Evolutionary conservation across 2,888 invertebrate species (phyloP).

Genomic region (Tipula lateralis): DNA sequence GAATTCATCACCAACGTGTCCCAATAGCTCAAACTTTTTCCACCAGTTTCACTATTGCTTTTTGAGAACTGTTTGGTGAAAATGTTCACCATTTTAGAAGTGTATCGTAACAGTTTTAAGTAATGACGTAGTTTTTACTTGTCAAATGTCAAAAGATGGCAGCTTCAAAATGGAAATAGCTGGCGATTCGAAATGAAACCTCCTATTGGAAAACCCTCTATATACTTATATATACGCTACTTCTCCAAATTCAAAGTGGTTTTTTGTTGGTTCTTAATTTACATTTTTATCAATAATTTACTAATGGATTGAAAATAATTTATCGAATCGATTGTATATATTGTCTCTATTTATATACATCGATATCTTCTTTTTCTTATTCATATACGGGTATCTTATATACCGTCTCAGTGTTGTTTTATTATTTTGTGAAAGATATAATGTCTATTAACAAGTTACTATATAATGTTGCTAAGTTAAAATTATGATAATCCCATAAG

Average conservation of each 20-base stretch:
- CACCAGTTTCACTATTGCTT: too few relatives aligned
- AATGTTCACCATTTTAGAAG: too few relatives aligned
- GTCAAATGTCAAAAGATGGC: too few relatives aligned
- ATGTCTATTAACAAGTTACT: neutral
- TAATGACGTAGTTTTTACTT: too few relatives aligned
- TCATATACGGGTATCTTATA: neutral
- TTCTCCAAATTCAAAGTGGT: neutral
- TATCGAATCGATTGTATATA: neutral
- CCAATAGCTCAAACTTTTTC: too few relatives aligned
- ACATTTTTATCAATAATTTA: constrained; percentile 24
- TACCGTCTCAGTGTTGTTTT: neutral
- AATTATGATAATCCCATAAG: neutral
- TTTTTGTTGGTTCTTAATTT: neutral
- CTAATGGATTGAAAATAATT: neutral
- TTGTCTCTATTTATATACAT: neutral
- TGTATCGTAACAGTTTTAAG: too few relatives aligned
- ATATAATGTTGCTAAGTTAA: neutral
- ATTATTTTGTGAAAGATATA: neutral
- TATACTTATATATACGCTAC: neutral
- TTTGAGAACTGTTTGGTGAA: too few relatives aligned
- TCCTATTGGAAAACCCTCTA: too few relatives aligned
- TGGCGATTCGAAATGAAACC: too few relatives aligned
- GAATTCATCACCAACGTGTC: too few relatives aligned
- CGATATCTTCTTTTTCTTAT: neutral
- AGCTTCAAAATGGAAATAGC: too few relatives aligned